phyloP scores from a whole-genome alignment of 2,797 vertebrate genomes.

The Morus bassanus region DNA sequence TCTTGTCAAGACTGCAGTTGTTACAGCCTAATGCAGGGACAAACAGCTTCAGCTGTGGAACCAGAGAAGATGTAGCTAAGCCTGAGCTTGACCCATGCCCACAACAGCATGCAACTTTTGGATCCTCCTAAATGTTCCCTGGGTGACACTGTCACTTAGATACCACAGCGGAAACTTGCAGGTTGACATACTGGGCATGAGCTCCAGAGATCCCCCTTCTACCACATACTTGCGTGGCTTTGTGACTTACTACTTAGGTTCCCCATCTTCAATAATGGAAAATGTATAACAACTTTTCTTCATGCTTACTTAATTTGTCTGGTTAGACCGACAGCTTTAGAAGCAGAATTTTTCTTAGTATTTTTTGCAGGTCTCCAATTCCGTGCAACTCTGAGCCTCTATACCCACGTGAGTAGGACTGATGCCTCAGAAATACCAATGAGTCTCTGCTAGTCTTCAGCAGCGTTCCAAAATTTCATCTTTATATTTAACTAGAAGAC shows the following conservation, averaged over 20 bases:
- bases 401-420: fast-evolving
- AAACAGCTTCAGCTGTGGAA: neutral
- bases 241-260: neutral
- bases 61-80: neutral
- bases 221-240: fast-evolving
- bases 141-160: neutral
- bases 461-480: neutral
- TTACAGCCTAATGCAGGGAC: neutral
- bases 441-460: neutral
- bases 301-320: neutral
- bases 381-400: neutral
- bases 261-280: neutral
- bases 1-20: neutral
- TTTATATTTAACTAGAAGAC: neutral
- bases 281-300: neutral
- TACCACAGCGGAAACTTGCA: neutral
- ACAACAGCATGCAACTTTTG: neutral
- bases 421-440: neutral
- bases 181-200: neutral
- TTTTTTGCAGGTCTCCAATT: neutral
- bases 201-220: neutral
- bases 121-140: neutral
- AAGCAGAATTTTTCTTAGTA: neutral
- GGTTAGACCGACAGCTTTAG: neutral
- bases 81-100: neutral